These are phyloP conservation scores for Oxyruncus cristatus DNA, from an alignment of 2,113 vertebrate genomes.

Conservation along the genomic window DNA sequence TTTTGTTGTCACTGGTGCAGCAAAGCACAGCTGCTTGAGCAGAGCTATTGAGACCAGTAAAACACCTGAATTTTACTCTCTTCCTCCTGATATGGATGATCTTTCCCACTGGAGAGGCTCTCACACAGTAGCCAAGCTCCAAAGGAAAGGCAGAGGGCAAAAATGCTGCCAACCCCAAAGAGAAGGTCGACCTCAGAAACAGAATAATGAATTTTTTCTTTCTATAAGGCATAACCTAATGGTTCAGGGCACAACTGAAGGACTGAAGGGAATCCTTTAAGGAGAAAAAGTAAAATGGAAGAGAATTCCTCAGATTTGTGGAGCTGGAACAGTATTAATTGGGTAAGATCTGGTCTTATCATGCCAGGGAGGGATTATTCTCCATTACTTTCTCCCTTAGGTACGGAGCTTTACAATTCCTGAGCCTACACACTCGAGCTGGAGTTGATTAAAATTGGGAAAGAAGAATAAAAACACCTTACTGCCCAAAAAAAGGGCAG, in stretches of 20 bases:
- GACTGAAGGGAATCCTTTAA: background rate
- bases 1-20: background rate
- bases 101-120: background rate
- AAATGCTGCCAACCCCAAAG: background rate
- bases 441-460: background rate
- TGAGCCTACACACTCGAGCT: background rate
- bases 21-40: background rate
- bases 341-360: background rate
- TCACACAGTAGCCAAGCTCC: background rate
- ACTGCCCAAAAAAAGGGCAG: background rate
- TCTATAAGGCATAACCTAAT: background rate
- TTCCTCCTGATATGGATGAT: rapidly evolving
- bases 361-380: background rate
- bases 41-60: background rate
- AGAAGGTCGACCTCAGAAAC: background rate
- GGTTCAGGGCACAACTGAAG: background rate
- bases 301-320: background rate
- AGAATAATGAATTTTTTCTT: background rate
- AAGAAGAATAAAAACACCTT: background rate
- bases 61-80: background rate
- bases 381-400: background rate
- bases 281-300: background rate
- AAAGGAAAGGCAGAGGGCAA: background rate
- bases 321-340: background rate
- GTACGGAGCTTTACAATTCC: background rate